Conservation (phyloP, 92 coral and sea anemone species). For the Zoanthus sansibaricus region DNA sequence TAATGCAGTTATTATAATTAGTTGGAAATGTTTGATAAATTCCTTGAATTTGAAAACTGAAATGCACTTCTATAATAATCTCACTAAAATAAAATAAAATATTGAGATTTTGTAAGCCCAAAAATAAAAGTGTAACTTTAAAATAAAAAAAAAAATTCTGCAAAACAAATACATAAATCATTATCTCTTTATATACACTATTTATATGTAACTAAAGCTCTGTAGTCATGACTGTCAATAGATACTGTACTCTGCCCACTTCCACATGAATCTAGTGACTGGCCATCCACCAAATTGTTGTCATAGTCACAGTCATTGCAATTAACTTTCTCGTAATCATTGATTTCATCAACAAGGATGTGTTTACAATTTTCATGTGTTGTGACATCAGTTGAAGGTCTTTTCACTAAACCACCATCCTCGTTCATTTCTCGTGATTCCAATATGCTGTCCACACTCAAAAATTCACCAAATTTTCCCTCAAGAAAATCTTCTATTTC, state of each 20-base stretch:
- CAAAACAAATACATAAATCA: too few relatives aligned
- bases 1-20: too few relatives aligned
- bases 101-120: too few relatives aligned
- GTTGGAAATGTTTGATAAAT: too few relatives aligned
- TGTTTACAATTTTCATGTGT: constrained; percentile 28
- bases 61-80: too few relatives aligned
- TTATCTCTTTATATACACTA: background rate
- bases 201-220: constrained; percentile 26
- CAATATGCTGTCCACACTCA: constrained; percentile 78
- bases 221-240: constrained; percentile 39
- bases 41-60: too few relatives aligned
- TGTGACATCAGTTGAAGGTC: background rate
- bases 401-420: constrained; percentile 38
- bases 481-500: constrained; percentile 86
- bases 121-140: too few relatives aligned
- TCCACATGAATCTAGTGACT: constrained; percentile 34
- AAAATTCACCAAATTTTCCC: constrained; percentile 80
- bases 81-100: too few relatives aligned
- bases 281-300: background rate
- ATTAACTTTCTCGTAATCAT: constrained; percentile 19
- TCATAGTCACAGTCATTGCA: constrained; percentile 21
- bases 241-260: constrained; percentile 28
- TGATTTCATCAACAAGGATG: background rate
- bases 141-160: too few relatives aligned
- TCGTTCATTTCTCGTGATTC: constrained; percentile 49